Base-by-base conservation (phyloP, 2,888 invertebrate genomes). In the Mellilla xanthometata region DNA sequence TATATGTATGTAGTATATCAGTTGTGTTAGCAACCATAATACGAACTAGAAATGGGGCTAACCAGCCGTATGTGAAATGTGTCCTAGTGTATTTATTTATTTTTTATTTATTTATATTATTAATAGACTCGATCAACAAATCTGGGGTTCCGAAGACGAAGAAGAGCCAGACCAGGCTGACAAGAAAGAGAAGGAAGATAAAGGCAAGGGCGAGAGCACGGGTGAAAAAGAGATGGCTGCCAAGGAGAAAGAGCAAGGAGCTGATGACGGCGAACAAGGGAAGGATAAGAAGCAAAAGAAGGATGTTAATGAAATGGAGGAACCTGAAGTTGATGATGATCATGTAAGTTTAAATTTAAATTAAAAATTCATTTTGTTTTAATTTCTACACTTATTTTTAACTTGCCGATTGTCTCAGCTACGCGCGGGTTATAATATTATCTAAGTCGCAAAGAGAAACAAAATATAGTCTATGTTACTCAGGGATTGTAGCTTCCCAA, bases 111-210 rank as follows among this genome's bases (percentile, higher is more conserved):
- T 2, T 24, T 24, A 8, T 24, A 3, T n/a, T n/a, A 8, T n/a
- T n/a, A n/a, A n/a, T 45, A 90, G 90, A 54, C 70, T 95, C 10
- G 95, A 95, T 62, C 93, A 95, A 70, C 93, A 95, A 87, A 94
- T 95, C 61, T 95, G 95, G 95, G 95, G 94, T 2, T 95, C 95
- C 2, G 97, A 97, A 66, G 94, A 96, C 27, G 95, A 96, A 61
- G 92, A 94, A 39, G 93, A 93, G 2, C 76, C 91, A 12, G 91
- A 92, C 0, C 89, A 92, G 15, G 90, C 92, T 11, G 83, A 91
- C 34, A 79, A 90, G 61, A 87, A 90, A 58, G 91, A 93, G 7
- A 91, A 93, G 52, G 92, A 94, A 52, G 91, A 93, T 54, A 90
- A 90, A 47, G 92, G 92, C 36, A 82, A 77, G 56, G 92, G 93